These are phyloP conservation scores for Apus apus DNA, from an alignment of 2,113 vertebrate species.

Conservation along the genomic window DNA sequence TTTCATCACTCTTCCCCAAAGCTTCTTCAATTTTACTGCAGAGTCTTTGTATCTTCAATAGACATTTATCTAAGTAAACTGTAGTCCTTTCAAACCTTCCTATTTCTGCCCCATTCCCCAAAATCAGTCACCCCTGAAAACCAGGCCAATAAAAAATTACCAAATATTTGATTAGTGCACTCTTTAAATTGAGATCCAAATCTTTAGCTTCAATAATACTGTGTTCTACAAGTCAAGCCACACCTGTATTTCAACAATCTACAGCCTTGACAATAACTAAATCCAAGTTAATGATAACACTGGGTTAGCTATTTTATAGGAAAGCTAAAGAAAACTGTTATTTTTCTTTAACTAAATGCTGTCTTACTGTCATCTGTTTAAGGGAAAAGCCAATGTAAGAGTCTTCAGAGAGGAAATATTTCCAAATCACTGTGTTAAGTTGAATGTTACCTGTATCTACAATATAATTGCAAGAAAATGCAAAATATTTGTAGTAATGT, in stretches of 20 bases:
- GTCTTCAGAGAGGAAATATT: neutral
- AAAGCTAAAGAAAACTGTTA: neutral
- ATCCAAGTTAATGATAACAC: neutral
- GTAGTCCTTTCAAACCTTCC: neutral
- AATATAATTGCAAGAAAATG: neutral
- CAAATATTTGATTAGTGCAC: slow-evolving; percentile 21
- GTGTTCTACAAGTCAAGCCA: neutral
- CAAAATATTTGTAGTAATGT: neutral
- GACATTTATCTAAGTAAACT: neutral
- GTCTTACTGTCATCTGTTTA: neutral
- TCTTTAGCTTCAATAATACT: neutral
- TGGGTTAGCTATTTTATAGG: neutral
- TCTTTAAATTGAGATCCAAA: neutral
- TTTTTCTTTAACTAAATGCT: slow-evolving; percentile 14
- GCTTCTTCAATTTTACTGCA: neutral
- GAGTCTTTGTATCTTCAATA: neutral
- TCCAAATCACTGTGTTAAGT: neutral
- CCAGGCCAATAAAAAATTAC: neutral
- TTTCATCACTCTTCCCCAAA: neutral
- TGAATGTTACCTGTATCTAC: neutral
- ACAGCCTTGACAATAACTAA: neutral
- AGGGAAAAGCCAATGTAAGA: neutral
- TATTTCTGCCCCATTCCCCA: neutral
- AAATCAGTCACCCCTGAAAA: slow-evolving; percentile 24
- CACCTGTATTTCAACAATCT: neutral